Conservation (phyloP, 2,888 invertebrate genomes). For the Hyles lineata region DNA sequence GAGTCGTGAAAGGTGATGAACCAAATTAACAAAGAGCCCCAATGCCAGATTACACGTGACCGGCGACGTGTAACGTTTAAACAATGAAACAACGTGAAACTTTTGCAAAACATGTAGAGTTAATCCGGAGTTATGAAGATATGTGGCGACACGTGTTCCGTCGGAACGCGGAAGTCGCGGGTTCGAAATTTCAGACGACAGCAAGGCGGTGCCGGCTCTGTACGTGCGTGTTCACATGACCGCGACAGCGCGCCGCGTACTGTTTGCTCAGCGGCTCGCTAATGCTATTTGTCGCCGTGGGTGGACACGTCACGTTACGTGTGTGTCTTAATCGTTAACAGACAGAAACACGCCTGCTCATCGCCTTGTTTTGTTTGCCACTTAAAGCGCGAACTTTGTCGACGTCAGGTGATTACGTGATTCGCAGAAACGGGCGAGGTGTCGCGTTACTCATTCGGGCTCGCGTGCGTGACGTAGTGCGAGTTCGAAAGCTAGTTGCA, state of each 20-base stretch:
- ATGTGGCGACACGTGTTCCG: constrained; percentile 57
- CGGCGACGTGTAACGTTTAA: constrained; percentile 32
- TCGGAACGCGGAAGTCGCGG: constrained; percentile 53
- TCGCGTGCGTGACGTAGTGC: constrained; percentile 64
- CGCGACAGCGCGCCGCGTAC: constrained; percentile 61
- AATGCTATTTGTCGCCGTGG: constrained; percentile 77
- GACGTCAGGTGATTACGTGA: constrained; percentile 67
- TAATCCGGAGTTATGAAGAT: constrained; percentile 59
- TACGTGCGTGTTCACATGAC: constrained; percentile 69
- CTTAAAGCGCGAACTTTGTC: constrained; percentile 69
- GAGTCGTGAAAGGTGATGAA: constrained; percentile 72
- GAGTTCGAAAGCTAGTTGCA: constrained; percentile 58
- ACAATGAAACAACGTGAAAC: constrained; percentile 45
- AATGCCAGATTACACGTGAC: constrained; percentile 18
- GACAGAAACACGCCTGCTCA: constrained; percentile 71
- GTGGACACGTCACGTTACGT: constrained; percentile 71
- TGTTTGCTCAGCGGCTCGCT: constrained; percentile 76
- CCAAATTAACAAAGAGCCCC: constrained; percentile 68
- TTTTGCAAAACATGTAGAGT: constrained; percentile 49
- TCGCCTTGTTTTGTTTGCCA: constrained; percentile 74
- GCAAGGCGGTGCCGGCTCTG: constrained; percentile 46
- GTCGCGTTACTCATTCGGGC: constrained; percentile 50
- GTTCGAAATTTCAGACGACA: constrained; percentile 59
- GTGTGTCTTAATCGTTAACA: constrained; percentile 81
- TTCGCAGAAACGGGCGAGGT: constrained; percentile 36